phyloP scores from a whole-genome alignment of 2,113 vertebrate genomes.

The Oryzias melastigma region DNA sequence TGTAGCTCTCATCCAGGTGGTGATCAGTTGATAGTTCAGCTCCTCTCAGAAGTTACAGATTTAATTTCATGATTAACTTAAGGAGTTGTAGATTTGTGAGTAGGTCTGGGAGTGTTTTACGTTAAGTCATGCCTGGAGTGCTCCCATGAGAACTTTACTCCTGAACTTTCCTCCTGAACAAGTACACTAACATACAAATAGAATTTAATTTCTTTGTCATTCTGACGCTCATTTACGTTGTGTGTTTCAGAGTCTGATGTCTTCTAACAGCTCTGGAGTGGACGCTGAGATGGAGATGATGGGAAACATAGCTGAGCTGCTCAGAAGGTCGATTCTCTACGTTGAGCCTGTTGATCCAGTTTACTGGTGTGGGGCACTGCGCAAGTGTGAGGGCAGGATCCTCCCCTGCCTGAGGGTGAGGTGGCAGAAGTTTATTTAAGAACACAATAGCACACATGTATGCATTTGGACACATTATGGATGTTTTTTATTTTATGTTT shows the following conservation, averaged over 20 bases:
- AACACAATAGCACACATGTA: background rate
- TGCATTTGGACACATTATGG: too few species aligned
- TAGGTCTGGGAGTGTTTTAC: too few species aligned
- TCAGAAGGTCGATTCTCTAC: conserved; percentile 58
- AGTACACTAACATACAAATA: background rate
- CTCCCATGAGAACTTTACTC: too few species aligned
- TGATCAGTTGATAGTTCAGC: too few species aligned
- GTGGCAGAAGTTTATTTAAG: background rate
- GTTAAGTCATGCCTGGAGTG: too few species aligned
- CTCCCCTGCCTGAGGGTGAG: conserved; percentile 73
- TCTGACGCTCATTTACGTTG: background rate
- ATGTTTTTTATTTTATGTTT: conserved; percentile 1
- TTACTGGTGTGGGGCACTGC: conserved; percentile 64
- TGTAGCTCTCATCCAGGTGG: too few species aligned
- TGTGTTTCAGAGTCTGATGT: conserved; percentile 49
- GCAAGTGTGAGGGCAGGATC: conserved; percentile 63
- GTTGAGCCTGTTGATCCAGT: conserved; percentile 63
- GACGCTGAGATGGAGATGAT: conserved; percentile 38
- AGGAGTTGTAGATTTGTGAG: too few species aligned
- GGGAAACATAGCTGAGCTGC: conserved; percentile 66
- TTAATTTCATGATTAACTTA: too few species aligned
- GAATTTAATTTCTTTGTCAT: background rate
- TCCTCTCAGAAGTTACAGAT: too few species aligned
- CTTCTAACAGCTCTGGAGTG: conserved; percentile 58
- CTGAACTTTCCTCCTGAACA: too few species aligned